A percentile compares a stretch with the other conserved stretches of the same genome.
These are phyloP conservation scores for Zaprionus ghesquierei DNA, from an alignment of 1,140 invertebrate species.

Conservation along the genomic window DNA sequence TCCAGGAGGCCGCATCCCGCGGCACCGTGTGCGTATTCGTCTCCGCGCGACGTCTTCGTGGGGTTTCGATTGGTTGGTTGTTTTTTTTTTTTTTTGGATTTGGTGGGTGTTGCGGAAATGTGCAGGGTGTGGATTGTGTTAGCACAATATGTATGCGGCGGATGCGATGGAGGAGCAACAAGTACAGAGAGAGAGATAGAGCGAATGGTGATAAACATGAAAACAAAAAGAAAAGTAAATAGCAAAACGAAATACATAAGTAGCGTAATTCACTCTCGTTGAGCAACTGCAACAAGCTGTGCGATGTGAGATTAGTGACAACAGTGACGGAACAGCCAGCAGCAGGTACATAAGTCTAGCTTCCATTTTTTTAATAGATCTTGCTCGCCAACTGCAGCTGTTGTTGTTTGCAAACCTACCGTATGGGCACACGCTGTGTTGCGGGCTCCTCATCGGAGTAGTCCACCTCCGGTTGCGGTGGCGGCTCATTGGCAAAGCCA, in stretches of 20 bases:
- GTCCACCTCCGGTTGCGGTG: constrained; percentile 93
- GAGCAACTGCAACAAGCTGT: not conserved
- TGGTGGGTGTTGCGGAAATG: constrained; percentile 22
- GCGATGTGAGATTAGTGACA: not conserved
- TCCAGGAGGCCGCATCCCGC: constrained; percentile 76
- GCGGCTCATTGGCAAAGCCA: constrained; percentile 93
- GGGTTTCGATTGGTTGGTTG: constrained; percentile 12
- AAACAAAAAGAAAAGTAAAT: constrained; percentile 58
- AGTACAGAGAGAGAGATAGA: constrained; percentile 19
- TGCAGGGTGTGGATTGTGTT: constrained; percentile 32
- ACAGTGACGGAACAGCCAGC: not conserved
- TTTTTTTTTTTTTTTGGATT: no score
- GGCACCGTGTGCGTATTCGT: constrained; percentile 72
- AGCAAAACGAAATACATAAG: constrained; percentile 37
- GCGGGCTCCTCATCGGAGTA: constrained; percentile 93
- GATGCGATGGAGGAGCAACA: constrained; percentile 46
- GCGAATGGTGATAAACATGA: constrained; percentile 60
- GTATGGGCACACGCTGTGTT: constrained; percentile 86
- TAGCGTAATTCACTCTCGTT: constrained; percentile 30
- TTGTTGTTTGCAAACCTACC: constrained; percentile 85
- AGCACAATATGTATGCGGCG: constrained; percentile 63
- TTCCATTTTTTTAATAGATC: not conserved
- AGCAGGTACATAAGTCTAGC: not conserved
- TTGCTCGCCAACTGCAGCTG: not conserved
- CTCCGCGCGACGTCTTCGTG: constrained; percentile 67